phyloP scores from a whole-genome alignment of 2,113 vertebrate genomes.

The Prionailurus viverrinus region DNA sequence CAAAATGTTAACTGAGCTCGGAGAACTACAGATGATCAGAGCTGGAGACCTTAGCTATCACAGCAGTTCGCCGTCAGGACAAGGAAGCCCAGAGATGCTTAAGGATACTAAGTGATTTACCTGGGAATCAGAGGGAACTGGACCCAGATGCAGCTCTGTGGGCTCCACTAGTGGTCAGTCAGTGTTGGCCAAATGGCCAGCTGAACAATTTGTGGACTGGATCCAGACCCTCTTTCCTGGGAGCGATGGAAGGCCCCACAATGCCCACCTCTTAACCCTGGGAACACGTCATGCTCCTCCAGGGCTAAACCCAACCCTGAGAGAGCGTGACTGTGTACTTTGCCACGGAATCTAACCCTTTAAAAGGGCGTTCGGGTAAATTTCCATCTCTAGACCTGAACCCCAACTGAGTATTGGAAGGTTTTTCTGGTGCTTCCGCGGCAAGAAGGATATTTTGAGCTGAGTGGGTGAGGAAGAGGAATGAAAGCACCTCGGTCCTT shows the following conservation, averaged over 20 bases:
- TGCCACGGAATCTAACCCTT: neutral
- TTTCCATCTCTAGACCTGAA: neutral
- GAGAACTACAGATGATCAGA: neutral
- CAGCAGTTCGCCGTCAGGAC: neutral
- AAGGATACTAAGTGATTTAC: neutral
- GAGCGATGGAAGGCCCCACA: neutral
- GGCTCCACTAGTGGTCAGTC: neutral
- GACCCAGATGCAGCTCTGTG: neutral
- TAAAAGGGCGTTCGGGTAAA: neutral
- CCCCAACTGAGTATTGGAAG: neutral
- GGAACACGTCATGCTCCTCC: neutral
- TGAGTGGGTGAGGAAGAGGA: neutral
- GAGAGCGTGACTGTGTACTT: neutral
- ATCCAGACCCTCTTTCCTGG: neutral
- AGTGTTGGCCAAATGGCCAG: neutral
- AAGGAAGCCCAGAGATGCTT: neutral
- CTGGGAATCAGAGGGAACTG: neutral
- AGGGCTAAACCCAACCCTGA: neutral
- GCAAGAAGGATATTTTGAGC: neutral
- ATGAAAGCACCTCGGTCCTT: neutral
- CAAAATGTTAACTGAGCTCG: neutral
- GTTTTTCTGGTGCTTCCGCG: neutral
- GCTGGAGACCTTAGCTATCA: neutral
- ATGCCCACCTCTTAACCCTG: neutral
- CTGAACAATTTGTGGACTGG: neutral